These are phyloP conservation scores for Trichopria drosophilae DNA, from an alignment of 2,888 invertebrate genomes.

Conservation along the genomic window DNA sequence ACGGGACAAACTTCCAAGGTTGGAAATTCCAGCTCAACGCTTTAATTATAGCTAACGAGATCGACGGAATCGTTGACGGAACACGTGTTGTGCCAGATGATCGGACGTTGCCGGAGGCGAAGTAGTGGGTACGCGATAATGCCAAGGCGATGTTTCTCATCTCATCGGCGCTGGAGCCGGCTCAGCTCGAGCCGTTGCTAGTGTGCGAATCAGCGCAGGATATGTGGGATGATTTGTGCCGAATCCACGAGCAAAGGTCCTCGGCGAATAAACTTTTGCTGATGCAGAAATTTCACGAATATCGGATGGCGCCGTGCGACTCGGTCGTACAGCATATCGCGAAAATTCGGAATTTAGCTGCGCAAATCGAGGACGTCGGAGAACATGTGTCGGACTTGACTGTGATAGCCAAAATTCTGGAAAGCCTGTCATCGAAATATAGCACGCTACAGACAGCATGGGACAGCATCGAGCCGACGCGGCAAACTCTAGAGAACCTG, in stretches of 20 bases:
- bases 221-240: conserved; percentile 32
- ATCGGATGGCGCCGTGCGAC: conserved; percentile 28
- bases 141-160: conserved; percentile 37
- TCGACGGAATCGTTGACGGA: no score
- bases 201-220: conserved; percentile 23
- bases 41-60: no score
- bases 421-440: conserved; percentile 31
- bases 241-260: conserved; percentile 32
- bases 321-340: no score
- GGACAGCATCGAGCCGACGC: conserved; percentile 30
- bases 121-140: no score
- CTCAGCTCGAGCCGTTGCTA: conserved; percentile 31
- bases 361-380: conserved; percentile 29
- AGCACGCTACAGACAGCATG: conserved; percentile 31
- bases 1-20: no score
- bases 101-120: no score
- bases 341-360: conserved; percentile 32
- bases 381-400: conserved; percentile 28
- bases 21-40: no score
- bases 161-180: conserved; percentile 30
- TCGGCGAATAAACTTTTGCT: conserved; percentile 29
- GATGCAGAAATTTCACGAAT: conserved; percentile 27
- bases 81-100: no score
- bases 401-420: conserved; percentile 35
- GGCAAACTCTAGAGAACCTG: conserved; percentile 30